Evolutionary conservation across 2,113 vertebrate genomes (phyloP).

Genomic region (Acrocephalus arundinaceus): DNA sequence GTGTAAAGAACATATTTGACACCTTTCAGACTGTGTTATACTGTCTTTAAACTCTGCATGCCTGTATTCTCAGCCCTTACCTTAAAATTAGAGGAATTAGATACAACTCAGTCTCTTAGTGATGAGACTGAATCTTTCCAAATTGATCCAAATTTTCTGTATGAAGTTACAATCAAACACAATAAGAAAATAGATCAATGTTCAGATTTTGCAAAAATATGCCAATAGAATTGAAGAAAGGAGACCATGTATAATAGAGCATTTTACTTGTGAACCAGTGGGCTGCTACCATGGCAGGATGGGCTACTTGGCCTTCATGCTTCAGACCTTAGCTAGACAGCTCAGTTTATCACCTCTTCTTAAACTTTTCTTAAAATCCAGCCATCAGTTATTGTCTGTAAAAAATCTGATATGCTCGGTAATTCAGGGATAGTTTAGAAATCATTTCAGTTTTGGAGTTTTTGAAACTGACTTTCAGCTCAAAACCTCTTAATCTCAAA

Average conservation of each 20-base stretch:
- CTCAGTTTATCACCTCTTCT: neutral
- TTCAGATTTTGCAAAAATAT: neutral
- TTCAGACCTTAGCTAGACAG: neutral
- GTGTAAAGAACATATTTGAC: neutral
- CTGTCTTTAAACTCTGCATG: neutral
- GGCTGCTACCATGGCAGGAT: neutral
- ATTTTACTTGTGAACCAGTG: neutral
- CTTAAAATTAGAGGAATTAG: neutral
- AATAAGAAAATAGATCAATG: neutral
- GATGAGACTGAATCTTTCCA: neutral
- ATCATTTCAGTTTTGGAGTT: rapidly evolving
- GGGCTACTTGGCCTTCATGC: neutral
- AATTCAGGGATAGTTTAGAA: neutral
- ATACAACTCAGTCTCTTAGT: neutral
- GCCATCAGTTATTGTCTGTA: neutral
- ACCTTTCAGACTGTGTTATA: neutral
- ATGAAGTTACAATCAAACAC: neutral
- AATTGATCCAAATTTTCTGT: neutral
- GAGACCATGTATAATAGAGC: neutral
- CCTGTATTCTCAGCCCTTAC: neutral
- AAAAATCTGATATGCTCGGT: neutral
- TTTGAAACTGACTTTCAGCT: neutral
- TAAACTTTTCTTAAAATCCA: neutral
- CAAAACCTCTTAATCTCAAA: neutral
- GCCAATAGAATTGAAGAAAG: neutral